These are phyloP conservation scores for Telenomus remus DNA, from an alignment of 1,140 invertebrate genomes.

Conservation along the genomic window DNA sequence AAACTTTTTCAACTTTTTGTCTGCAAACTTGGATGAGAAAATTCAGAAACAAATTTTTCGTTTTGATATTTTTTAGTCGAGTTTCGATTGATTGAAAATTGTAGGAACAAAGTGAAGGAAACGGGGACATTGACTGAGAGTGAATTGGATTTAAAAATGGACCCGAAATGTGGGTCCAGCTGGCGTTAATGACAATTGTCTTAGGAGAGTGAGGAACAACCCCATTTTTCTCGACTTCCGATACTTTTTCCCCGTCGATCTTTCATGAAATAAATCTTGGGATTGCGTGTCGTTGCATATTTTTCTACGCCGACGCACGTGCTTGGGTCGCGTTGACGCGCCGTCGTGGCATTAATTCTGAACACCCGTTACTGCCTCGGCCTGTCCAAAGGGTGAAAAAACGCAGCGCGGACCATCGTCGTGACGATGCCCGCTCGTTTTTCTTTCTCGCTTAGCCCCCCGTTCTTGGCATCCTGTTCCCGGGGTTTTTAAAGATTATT, in stretches of 20 bases:
- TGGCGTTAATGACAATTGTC: too few relatives aligned
- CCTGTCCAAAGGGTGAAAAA: slow-evolving; percentile 74
- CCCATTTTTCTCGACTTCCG: neutral
- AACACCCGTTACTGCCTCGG: slow-evolving; percentile 69
- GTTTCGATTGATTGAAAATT: too few relatives aligned
- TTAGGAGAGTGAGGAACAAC: neutral
- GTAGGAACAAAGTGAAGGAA: too few relatives aligned
- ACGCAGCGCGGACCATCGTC: slow-evolving; percentile 66
- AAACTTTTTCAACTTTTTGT: too few relatives aligned
- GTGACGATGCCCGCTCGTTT: slow-evolving; percentile 68
- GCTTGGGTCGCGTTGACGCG: slow-evolving; percentile 39
- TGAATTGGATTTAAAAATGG: too few relatives aligned
- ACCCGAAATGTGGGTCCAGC: too few relatives aligned
- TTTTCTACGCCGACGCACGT: slow-evolving; percentile 49
- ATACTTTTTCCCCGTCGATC: slow-evolving; percentile 20
- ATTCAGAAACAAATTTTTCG: too few relatives aligned
- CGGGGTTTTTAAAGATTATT: slow-evolving; percentile 76
- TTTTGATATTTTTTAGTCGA: too few relatives aligned
- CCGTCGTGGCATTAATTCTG: slow-evolving; percentile 66
- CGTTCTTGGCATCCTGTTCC: slow-evolving; percentile 69
- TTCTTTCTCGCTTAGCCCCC: slow-evolving; percentile 26
- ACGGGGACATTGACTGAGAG: too few relatives aligned
- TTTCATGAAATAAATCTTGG: slow-evolving; percentile 33
- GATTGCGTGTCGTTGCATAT: slow-evolving; percentile 45
- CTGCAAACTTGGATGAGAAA: too few relatives aligned